Evolutionary conservation across 2,888 invertebrate genomes (phyloP).

Genomic region (Drosophila melanosoma): DNA sequence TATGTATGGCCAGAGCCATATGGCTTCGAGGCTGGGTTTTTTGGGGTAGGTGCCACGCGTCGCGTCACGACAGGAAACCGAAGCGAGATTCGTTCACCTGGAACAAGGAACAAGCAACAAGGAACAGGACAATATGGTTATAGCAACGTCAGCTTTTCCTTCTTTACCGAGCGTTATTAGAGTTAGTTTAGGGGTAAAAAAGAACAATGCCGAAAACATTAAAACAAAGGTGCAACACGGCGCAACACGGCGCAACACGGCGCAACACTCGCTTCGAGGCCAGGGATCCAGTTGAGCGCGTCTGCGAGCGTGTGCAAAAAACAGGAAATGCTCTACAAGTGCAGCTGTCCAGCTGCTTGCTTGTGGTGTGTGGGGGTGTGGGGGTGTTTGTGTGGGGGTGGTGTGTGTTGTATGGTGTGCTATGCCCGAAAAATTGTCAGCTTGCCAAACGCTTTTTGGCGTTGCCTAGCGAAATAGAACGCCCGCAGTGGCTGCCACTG

Average conservation of each 20-base stretch:
- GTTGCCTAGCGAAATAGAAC: constrained; percentile 69
- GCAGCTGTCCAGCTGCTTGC: constrained; percentile 59
- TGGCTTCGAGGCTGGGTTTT: constrained; percentile 39
- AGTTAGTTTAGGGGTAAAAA: constrained; percentile 56
- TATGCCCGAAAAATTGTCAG: constrained; percentile 53
- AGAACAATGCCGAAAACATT: background rate
- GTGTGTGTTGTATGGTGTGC: background rate
- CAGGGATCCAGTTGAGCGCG: constrained; percentile 77
- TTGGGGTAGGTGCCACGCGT: constrained; percentile 65
- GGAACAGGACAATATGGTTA: constrained; percentile 72
- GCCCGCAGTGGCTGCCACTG: constrained; percentile 41
- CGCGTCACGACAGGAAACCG: constrained; percentile 74
- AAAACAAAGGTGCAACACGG: constrained; percentile 64
- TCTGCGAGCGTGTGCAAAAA: constrained; percentile 75
- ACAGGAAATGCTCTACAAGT: constrained; percentile 78
- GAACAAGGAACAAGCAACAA: constrained; percentile 72
- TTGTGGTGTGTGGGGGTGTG: constrained; percentile 6
- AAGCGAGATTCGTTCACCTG: constrained; percentile 71
- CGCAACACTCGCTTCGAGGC: constrained; percentile 20
- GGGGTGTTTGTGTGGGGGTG: background rate
- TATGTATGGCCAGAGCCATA: constrained; percentile 50
- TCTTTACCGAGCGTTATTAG: constrained; percentile 61
- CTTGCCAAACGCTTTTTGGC: constrained; percentile 67
- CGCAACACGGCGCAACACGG: background rate
- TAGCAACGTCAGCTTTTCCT: constrained; percentile 73